Base-by-base conservation (phyloP, 2,113 vertebrate genomes). In the Trichechus manatus region DNA sequence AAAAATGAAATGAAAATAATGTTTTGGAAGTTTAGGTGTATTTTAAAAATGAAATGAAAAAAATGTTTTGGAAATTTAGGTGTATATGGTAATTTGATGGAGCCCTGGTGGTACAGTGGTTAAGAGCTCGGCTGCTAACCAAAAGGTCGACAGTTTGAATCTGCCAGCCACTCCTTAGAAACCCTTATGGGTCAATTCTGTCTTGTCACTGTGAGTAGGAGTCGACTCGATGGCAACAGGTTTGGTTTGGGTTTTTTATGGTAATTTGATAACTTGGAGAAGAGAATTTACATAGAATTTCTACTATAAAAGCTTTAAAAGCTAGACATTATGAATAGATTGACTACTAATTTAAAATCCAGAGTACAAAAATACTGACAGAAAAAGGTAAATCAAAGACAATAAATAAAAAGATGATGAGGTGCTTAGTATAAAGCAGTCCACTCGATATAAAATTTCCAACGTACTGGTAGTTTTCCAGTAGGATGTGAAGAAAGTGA, bases 281-380 rank as follows among this genome's bases (percentile, higher is more conserved):
- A 68, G 61, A 42, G 27, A 89, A 86, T 86, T 77, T 84, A 47
- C 20, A 9, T 94, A 70, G 39, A 79, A 84, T 84, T 88, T 93
- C 53, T 88, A 8, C 59, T 96, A 53, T 66, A 63, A 77, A 87
- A 91, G 25, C 81, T 93, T 89, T 91, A 87, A 75, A 87, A 68
- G 81, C 27, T 87, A 39, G 78, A 3, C 15, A 68, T 77, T 88
- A 50, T 50, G 36, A 87, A 63, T 83, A 17, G 70, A 53, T 70
- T 94, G 20, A 39, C 44, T 77, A 44, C 8, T 66, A 42, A 82
- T 68, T 66, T 91, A 75, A 75, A 87, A 87, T 86, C 75, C 22
- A 17, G 44, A 96, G n/a, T 20, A 85, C 53, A 87, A 70, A 95
- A 86, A 61, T 81, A 66, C 4, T 80, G 61, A 86, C 53, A 90